These are phyloP conservation scores for Pediacus dermestoides DNA, from an alignment of 2,888 invertebrate genomes.

Conservation along the genomic window DNA sequence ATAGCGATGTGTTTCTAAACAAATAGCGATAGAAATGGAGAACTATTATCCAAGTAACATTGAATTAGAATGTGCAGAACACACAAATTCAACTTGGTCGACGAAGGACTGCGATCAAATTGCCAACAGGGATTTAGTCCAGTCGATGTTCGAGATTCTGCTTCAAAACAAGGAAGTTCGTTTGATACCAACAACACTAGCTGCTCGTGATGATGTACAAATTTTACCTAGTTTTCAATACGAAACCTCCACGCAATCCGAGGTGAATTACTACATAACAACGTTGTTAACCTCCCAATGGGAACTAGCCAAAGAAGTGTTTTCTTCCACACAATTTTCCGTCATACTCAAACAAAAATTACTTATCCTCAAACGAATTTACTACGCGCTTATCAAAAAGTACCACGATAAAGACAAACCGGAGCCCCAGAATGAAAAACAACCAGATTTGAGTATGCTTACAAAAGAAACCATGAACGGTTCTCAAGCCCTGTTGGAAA, in stretches of 20 bases:
- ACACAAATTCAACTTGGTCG: slow-evolving; percentile 59
- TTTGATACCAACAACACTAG: slow-evolving; percentile 39
- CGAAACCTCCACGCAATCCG: slow-evolving; percentile 49
- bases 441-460: no score
- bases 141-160: slow-evolving; percentile 54
- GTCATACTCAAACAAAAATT: slow-evolving; percentile 55
- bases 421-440: slow-evolving; percentile 14
- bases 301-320: slow-evolving; percentile 54
- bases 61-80: slow-evolving; percentile 55
- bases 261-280: slow-evolving; percentile 55
- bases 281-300: slow-evolving; percentile 54
- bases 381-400: slow-evolving; percentile 55
- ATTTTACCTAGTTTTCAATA: slow-evolving; percentile 54
- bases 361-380: slow-evolving; percentile 56
- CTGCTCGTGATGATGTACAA: slow-evolving; percentile 45
- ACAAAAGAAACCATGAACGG: slow-evolving; percentile 32
- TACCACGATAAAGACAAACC: slow-evolving; percentile 53
- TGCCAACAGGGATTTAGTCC: slow-evolving; percentile 53
- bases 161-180: slow-evolving; percentile 54
- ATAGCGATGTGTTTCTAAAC: no score
- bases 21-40: slow-evolving; percentile 35
- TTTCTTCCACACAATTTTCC: slow-evolving; percentile 58
- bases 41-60: slow-evolving; percentile 30
- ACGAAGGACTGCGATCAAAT: slow-evolving; percentile 56
- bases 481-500: slow-evolving; percentile 57